Percentiles rank a stretch among this genome's conserved stretches.
Conservation (phyloP, 2,113 vertebrate species). For the Balaenoptera acutorostrata region DNA sequence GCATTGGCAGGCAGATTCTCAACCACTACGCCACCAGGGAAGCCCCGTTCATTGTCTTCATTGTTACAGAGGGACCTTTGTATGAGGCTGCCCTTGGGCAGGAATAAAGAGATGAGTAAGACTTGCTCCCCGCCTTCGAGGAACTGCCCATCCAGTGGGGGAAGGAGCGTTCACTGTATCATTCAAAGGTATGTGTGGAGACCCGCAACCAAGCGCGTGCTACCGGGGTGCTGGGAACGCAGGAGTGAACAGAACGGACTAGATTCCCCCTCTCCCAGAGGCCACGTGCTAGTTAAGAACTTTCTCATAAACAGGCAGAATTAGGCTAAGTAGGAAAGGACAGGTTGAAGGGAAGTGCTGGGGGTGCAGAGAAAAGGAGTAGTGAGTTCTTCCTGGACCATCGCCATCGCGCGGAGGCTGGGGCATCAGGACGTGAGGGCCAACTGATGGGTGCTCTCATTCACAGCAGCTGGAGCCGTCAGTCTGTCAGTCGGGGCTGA, state of each 20-base stretch:
- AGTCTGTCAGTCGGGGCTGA: not conserved
- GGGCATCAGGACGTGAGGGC: not conserved
- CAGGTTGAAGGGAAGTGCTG: not conserved
- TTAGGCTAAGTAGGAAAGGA: not conserved
- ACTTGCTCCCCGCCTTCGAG: not conserved
- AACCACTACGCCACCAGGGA: too few relatives aligned
- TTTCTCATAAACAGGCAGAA: not conserved
- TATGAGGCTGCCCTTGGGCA: not conserved
- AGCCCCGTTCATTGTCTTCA: not conserved
- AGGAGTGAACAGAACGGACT: not conserved
- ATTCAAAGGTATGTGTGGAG: not conserved
- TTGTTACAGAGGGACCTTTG: not conserved
- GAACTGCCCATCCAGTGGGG: accelerated
- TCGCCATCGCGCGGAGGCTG: too few relatives aligned
- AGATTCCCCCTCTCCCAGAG: not conserved
- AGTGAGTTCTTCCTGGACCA: not conserved
- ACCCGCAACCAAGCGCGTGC: accelerated
- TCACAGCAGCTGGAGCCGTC: not conserved
- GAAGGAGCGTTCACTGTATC: not conserved
- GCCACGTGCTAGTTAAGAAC: not conserved
- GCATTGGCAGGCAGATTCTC: too few relatives aligned
- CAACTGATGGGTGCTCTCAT: accelerated
- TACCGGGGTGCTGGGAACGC: not conserved
- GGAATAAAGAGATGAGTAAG: not conserved
- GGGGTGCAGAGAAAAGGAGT: not conserved